Evolutionary conservation across 2,797 vertebrate genomes (phyloP), one percentile per base, ranked within the genome.

Genomic region (Eptatretus atami): DNA sequence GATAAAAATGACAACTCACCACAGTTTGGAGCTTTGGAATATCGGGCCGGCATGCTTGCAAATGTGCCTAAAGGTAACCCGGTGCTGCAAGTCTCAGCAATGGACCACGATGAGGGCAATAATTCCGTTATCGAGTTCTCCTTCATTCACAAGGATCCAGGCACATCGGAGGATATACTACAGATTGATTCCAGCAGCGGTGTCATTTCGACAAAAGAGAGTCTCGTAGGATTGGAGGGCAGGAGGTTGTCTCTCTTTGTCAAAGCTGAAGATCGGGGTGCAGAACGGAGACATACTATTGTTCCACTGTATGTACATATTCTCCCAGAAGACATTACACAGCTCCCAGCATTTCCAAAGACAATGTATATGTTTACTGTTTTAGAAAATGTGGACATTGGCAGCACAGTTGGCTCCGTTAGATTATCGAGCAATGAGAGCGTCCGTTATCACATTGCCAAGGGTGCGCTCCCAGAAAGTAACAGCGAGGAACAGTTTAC

Each of bases 1-100:
- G 92, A 99, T 66, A 77, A 83, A 71, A 99, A 99, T 65, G 92
- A 99, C 69, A 98, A 98, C 9, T 74, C 78, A n/a, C 92, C 92
- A 13, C 82, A 87, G n/a, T 99, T 98, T 69, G 80, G 82, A 69
- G 84, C 84, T 65, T 74, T 75, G 3, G 81, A 79, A 52, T 99
- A 95, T 67, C 82, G 81, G 74, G 81, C 81, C 53, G 85, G 81
- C 63, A 76, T 90, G 5, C 77, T 79, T 10, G 86, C 90, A n/a
- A 75, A 76, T 63, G 79, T 77, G 64, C 76, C 80, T 24, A 81
- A 79, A 63, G 88, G 86, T 68, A 83, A 84, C 11, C 80, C 80
- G 0, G 78, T 95, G 64, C 63, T 87, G 64, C 84, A 79, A 71
- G 76, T 94, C 31, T 76, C 83, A 15, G 90, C 92, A 2, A 88